phyloP scores from a whole-genome alignment of 2,113 vertebrate genomes.

The Eupsittula cactorum region DNA sequence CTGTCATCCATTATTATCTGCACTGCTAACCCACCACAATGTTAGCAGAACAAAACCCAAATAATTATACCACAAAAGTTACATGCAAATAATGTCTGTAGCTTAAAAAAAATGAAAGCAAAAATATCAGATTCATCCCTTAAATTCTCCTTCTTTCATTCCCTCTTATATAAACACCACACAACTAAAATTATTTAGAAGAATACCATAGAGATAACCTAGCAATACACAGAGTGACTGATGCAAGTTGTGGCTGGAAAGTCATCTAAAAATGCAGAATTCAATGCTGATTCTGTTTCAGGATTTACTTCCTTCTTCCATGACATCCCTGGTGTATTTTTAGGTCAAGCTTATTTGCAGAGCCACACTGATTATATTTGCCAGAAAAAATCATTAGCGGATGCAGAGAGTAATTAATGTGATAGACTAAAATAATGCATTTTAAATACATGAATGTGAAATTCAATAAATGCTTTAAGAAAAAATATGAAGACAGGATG shows the following conservation, averaged over 20 bases:
- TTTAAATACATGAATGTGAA: slow-evolving; percentile 19
- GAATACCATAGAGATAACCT: neutral
- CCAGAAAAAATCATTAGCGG: neutral
- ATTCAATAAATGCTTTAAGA: neutral
- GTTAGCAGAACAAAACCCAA: slow-evolving; percentile 25
- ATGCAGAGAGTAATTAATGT: neutral
- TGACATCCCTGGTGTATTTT: neutral
- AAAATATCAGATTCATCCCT: neutral
- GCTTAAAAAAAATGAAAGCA: neutral
- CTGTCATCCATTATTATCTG: slow-evolving; percentile 41
- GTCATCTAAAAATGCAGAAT: neutral
- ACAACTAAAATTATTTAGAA: neutral
- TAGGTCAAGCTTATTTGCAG: neutral
- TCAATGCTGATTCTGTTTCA: neutral
- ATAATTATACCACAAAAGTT: slow-evolving; percentile 27
- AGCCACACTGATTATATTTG: neutral
- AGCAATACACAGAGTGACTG: neutral
- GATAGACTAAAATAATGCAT: neutral
- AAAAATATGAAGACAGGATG: neutral
- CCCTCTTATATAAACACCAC: neutral
- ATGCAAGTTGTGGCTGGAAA: neutral
- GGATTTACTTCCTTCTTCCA: neutral
- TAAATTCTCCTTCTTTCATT: neutral
- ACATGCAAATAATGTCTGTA: neutral
- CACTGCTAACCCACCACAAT: slow-evolving; percentile 19